These are phyloP conservation scores for Cylindroiulus punctatus DNA, from an alignment of 2,888 invertebrate species.

Conservation along the genomic window DNA sequence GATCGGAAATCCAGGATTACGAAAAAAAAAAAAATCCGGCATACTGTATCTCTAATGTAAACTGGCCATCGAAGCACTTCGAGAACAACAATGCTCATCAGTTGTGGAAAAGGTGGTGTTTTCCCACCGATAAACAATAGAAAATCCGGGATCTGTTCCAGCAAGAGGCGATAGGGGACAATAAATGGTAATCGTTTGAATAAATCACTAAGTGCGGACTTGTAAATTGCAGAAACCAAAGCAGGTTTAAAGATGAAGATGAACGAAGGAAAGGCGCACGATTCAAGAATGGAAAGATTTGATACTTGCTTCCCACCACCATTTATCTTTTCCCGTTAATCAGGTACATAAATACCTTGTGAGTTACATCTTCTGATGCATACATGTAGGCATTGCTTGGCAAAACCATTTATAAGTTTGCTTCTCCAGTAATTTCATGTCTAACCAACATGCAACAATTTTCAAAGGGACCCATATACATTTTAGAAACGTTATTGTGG, in stretches of 20 bases:
- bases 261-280: background rate
- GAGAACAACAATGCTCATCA: background rate
- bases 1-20: background rate
- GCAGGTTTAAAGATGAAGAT: background rate
- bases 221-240: slow-evolving; percentile 27
- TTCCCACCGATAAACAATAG: slow-evolving; percentile 43
- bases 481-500: too few species aligned
- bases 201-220: slow-evolving; percentile 1
- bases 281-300: too few species aligned
- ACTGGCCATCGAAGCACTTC: background rate
- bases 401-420: too few species aligned
- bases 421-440: too few species aligned
- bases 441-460: too few species aligned
- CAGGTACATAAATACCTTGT: background rate
- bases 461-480: too few species aligned
- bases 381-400: too few species aligned
- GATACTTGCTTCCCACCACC: background rate
- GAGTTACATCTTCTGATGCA: background rate
- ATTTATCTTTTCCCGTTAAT: background rate
- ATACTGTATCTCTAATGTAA: background rate
- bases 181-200: slow-evolving; percentile 24
- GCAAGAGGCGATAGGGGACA: background rate
- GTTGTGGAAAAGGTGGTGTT: background rate
- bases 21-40: background rate
- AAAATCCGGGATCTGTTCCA: background rate